Percentiles rank a stretch among this genome's conserved stretches.
Evolutionary conservation across 2,113 vertebrate genomes (phyloP).

Genomic region (Nycticebus coucang): DNA sequence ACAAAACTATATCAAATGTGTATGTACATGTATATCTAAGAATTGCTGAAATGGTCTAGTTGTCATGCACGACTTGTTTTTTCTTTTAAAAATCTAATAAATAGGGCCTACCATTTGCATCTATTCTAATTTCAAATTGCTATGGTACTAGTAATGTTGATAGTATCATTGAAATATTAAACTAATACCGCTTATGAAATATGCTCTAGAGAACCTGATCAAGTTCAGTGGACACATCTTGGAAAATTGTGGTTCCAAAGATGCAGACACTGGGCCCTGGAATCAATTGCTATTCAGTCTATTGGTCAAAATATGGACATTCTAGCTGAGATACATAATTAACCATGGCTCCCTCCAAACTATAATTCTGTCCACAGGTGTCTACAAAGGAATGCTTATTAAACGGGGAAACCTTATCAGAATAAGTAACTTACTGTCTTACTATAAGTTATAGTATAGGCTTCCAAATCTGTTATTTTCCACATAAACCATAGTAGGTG

Average conservation of each 20-base stretch:
- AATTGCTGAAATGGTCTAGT: background rate
- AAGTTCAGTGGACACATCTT: background rate
- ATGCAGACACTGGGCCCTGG: background rate
- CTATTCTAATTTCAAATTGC: background rate
- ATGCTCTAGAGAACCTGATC: background rate
- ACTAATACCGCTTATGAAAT: background rate
- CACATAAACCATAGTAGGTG: background rate
- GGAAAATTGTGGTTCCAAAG: background rate
- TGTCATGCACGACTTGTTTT: background rate
- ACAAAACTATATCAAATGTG: background rate
- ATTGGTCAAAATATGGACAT: background rate
- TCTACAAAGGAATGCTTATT: background rate
- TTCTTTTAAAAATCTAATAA: background rate
- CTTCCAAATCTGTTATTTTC: slow-evolving; percentile 52
- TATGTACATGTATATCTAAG: background rate
- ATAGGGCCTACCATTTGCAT: background rate
- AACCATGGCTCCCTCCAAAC: background rate
- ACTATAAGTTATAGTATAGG: slow-evolving; percentile 26
- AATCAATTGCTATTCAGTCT: background rate
- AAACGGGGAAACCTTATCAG: background rate
- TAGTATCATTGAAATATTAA: background rate
- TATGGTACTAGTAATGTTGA: background rate
- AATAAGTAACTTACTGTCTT: slow-evolving; percentile 30
- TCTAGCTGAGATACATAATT: background rate
- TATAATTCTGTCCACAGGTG: background rate